These are phyloP conservation scores for Dascillus cervinus DNA, from an alignment of 2,888 invertebrate species.

Conservation along the genomic window DNA sequence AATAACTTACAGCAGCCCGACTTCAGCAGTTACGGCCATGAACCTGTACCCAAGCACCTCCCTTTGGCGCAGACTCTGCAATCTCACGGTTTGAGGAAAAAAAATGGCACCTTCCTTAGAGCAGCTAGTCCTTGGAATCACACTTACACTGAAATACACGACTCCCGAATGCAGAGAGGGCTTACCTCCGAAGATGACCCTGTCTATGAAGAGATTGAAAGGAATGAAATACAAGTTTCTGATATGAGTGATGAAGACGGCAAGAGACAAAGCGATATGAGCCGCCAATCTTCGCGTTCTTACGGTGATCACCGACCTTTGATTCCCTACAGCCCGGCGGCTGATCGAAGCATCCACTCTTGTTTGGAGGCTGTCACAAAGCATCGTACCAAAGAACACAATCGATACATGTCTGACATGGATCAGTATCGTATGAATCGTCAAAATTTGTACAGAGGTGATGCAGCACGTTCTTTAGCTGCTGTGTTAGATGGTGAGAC, in stretches of 20 bases:
- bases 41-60: conserved; percentile 33
- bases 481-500: conserved; percentile 81
- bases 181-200: conserved; percentile 65
- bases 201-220: conserved; percentile 74
- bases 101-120: conserved; percentile 41
- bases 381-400: conserved; percentile 36
- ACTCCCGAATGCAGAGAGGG: conserved; percentile 42
- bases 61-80: conserved; percentile 30
- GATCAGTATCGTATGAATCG: conserved; percentile 46
- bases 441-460: conserved; percentile 49
- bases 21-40: conserved; percentile 30
- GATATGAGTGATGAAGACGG: conserved; percentile 76
- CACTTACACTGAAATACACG: conserved; percentile 69
- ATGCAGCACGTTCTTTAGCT: conserved; percentile 55
- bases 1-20: conserved; percentile 30
- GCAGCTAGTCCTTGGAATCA: conserved; percentile 59
- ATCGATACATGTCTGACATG: conserved; percentile 45
- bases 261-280: conserved; percentile 64
- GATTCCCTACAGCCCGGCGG: conserved; percentile 66
- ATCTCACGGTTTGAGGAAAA: conserved; percentile 32
- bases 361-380: conserved; percentile 35
- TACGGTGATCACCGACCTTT: conserved; percentile 76
- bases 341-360: conserved; percentile 45
- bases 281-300: conserved; percentile 63
- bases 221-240: conserved; percentile 63